phyloP scores from a whole-genome alignment of 2,113 vertebrate species.

The Machaerirhynchus nigripectus region DNA sequence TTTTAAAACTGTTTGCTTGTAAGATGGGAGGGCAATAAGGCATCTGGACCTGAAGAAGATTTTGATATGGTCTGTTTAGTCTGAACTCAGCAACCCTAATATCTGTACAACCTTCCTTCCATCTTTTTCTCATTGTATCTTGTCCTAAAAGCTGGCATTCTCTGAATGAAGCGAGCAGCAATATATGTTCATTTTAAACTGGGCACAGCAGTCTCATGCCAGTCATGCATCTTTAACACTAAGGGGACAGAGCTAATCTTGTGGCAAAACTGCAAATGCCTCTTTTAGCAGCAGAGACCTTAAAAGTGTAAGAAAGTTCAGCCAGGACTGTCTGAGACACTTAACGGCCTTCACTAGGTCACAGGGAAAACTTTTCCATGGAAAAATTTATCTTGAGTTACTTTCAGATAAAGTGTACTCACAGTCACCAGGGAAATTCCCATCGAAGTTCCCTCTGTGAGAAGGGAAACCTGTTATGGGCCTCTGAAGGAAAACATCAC shows the following conservation, averaged over 20 bases:
- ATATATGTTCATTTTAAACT: background rate
- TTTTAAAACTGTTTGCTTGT: background rate
- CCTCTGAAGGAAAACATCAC: background rate
- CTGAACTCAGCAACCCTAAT: background rate
- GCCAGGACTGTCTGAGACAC: background rate
- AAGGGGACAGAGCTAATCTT: background rate
- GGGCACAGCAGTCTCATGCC: background rate
- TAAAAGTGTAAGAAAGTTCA: background rate
- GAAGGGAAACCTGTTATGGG: background rate
- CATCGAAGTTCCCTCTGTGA: background rate
- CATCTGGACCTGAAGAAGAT: background rate
- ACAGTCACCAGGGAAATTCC: background rate
- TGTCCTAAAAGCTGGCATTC: background rate
- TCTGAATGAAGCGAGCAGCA: background rate
- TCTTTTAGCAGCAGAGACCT: background rate
- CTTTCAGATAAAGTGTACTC: slow-evolving; percentile 1
- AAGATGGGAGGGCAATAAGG: background rate
- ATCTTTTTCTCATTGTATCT: background rate
- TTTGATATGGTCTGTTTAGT: background rate
- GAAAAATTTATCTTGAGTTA: background rate
- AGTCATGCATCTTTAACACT: background rate
- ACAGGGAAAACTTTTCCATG: background rate
- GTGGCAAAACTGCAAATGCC: background rate
- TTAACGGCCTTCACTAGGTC: background rate
- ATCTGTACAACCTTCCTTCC: background rate